phyloP scores from a whole-genome alignment of 2,888 invertebrate species.

The Hypercompe scribonia region DNA sequence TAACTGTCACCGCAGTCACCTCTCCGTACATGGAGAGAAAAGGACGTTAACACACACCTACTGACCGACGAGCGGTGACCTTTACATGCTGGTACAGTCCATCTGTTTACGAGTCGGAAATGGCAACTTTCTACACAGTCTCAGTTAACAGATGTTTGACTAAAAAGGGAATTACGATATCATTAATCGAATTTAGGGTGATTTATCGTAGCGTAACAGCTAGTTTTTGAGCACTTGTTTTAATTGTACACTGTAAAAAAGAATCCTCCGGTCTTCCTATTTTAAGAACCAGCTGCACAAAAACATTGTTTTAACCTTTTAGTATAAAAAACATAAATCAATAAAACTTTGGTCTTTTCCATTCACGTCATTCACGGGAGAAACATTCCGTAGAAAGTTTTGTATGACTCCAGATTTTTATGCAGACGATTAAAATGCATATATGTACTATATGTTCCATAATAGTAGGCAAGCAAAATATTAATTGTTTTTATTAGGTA shows the following conservation, averaged over 20 bases:
- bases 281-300: too few species aligned
- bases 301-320: too few species aligned
- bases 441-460: too few species aligned
- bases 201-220: background rate
- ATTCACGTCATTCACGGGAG: background rate
- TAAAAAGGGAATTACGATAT: background rate
- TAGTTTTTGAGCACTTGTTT: background rate
- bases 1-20: conserved; percentile 55
- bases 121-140: conserved; percentile 16
- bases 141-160: conserved; percentile 9
- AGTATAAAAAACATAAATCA: too few species aligned
- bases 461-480: too few species aligned
- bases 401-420: background rate
- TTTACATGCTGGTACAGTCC: conserved; percentile 32
- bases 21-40: conserved; percentile 78
- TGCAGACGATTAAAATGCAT: background rate
- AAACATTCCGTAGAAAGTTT: background rate
- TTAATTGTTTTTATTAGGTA: background rate
- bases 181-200: background rate
- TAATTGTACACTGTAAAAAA: too few species aligned
- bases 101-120: conserved; percentile 19
- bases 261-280: too few species aligned
- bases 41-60: conserved; percentile 58
- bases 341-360: background rate
- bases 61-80: conserved; percentile 65